Evolutionary conservation across 2,888 invertebrate genomes (phyloP), one percentile per base, ranked within the genome.

Genomic region (Balanococcus diminutus): DNA sequence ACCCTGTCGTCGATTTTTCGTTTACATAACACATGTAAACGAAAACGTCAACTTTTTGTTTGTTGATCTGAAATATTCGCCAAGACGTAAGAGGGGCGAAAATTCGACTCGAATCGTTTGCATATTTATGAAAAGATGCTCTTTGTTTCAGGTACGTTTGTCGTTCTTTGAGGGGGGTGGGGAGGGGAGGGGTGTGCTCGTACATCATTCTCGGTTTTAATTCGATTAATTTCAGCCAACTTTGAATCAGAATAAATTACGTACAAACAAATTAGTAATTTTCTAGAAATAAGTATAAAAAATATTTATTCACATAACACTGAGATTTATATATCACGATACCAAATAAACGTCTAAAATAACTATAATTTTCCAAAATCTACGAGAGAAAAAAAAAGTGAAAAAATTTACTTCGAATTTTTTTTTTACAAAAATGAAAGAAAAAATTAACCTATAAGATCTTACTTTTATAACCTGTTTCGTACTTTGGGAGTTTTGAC

Each of bases 11-110:
- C 72, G 72, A 61, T 16, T 72, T 72, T 72, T 72, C 28, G 72
- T 72, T 72, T 72, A 72, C 72, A 72, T 25, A 72, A 61, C 61
- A 61, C 25, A 61, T 61, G 61, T 25, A 61, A 61, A 61, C 61
- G 61, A 6, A 61, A 61, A 61, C 61, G 61, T 61, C 9, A 61
- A 61, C 61, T 61, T 61, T 61, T 61, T 61, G 61, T 22, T 61
- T 61, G 61, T 61, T 19, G 61, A 61, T 61, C 11, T 61, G 61
- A 22, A 61, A 22, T 61, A 61, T 61, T 61, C 25, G 61, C 3
- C 19, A 51, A 61, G 25, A 61, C 5, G 61, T 61, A 9, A 61
- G 61, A 46, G 1, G 46, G 39, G 6, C 11, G 39, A 39, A 61
- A 61, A 25, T 61, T n/a, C 25, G 25, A 25, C 5, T 14, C 11